Evolutionary conservation across 2,797 vertebrate species (phyloP), one percentile per base, ranked within the genome.

Genomic region (Spinus olivaceus): DNA sequence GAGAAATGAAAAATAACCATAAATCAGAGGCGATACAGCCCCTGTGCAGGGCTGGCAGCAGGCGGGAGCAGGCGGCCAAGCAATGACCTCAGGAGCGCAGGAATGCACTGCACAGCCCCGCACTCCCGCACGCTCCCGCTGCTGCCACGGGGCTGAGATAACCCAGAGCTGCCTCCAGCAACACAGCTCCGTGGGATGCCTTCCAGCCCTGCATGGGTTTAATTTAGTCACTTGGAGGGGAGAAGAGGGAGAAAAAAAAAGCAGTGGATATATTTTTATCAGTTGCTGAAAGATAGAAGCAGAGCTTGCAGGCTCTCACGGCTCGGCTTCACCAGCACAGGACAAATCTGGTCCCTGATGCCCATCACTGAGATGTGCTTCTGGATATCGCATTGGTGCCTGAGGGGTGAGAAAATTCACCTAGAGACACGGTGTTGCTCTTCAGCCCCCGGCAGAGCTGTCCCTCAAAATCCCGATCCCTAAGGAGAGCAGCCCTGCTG

Each of bases 251-350:
- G 11, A 39, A 1, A 8, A 39, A 39, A 70, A 46, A 60, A 28
- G 4, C 4, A n/a, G 12, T 37, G 39, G 33, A 25, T 72, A 12
- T 89, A 72, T 92, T 89, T 93, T 93, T 95, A 89, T 94, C 80
- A 78, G 74, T 63, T 79, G 66, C 33, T 88, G 86, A 76, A 86
- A 88, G 93, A 54, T 50, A 74, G 76, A 79, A 82, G 49, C 61
- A 63, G 37, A 86, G 23, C 64, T 81, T 0, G 0, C 17, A 8
- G 24, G 63, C 49, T 77, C 5, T 28, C 2, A 3, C 6, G 17
- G 46, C 73, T 88, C 1, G 0, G 35, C 30, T 59, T 59, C 12
- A 3, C 21, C 0, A 0, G 22, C 0, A 0, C 0, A 4, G 42
- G 44, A n/a, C 13, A 47, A 6, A 39, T 35, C n/a, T 49, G n/a